Base-by-base conservation (phyloP, 2,113 vertebrate genomes). In the Pomatorhinus ruficollis region DNA sequence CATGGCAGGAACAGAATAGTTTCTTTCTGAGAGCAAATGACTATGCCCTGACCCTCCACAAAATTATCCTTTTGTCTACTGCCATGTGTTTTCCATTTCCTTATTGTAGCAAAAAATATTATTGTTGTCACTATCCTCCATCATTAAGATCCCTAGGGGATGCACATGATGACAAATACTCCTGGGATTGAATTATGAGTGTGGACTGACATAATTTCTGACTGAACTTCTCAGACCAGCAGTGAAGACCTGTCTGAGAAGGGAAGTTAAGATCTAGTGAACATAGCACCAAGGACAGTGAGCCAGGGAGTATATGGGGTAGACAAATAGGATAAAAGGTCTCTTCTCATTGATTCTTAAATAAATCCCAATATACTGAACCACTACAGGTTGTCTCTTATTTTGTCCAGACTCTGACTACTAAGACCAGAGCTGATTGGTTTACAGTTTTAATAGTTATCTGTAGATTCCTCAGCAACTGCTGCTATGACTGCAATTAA, bases 271-370 rank as follows among this genome's bases (percentile, higher is more conserved):
- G 18, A 40, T 20, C 12, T 18, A 24, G 11, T 33, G 30, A 68
- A n/a, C 5, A 2, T 9, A 30, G 10, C 1, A 5, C 14, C 19
- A 59, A 13, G 5, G 33, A 27, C 19, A 39, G 6, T 1, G 5
- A 66, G 12, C 3, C 4, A 44, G 5, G 16, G 11, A 42, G 3
- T 28, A 33, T 15, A n/a, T 22, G 33, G 60, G 14, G 4, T 16
- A 74, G 18, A 11, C 9, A 42, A 88, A 60, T 2, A 60, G 6
- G 21, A 30, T 24, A 60, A 79, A 82, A 79, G 1, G 3, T 40
- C 10, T 70, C 4, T 64, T 56, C 9, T 69, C 2, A 0, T 49
- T 68, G 8, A 6, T 13, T 64, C 1, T 70, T 60, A 52, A 76
- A 79, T 60, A 80, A 83, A 83, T 25, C 7, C 5, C 6, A 24